Percentiles rank a stretch among this genome's conserved stretches.
Evolutionary conservation across 2,113 vertebrate species (phyloP).

Genomic region (Colistium nudipinnis): DNA sequence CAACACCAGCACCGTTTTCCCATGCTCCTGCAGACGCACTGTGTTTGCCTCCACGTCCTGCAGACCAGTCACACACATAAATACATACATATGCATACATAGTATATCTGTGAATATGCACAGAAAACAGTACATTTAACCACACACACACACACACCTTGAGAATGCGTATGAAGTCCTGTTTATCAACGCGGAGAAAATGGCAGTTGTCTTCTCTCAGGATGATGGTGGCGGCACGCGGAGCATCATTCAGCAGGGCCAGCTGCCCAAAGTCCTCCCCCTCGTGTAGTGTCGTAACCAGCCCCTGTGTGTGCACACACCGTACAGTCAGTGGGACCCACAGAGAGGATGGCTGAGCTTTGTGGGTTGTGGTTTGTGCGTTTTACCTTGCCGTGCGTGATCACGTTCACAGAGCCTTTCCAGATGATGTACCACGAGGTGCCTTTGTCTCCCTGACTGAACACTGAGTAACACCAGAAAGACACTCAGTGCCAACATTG

Average conservation of each 20-base stretch:
- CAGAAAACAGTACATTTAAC: not conserved
- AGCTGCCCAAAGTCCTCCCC: conserved; percentile 96
- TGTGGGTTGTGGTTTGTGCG: not conserved
- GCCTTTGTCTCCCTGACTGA: conserved; percentile 97
- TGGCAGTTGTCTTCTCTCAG: conserved; percentile 94
- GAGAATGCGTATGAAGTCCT: conserved; percentile 95
- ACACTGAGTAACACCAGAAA: conserved; percentile 83
- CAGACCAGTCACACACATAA: not conserved
- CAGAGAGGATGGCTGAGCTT: not conserved
- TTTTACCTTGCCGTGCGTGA: conserved; percentile 94
- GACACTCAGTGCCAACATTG: not conserved
- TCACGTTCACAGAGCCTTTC: conserved; percentile 97
- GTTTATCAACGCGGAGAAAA: conserved; percentile 94
- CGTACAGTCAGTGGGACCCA: not conserved
- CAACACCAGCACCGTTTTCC: conserved; percentile 90
- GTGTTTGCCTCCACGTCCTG: conserved; percentile 97
- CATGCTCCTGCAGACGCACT: conserved; percentile 93
- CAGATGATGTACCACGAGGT: conserved; percentile 98
- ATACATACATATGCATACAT: not conserved
- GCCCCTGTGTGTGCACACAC: conserved; percentile 78
- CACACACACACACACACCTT: conserved; percentile 80
- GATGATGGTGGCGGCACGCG: conserved; percentile 93
- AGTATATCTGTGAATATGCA: not conserved
- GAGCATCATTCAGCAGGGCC: conserved; percentile 92
- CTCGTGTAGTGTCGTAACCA: conserved; percentile 92